These are phyloP conservation scores for Anguilla anguilla DNA, from an alignment of 2,797 vertebrate species.

Conservation along the genomic window DNA sequence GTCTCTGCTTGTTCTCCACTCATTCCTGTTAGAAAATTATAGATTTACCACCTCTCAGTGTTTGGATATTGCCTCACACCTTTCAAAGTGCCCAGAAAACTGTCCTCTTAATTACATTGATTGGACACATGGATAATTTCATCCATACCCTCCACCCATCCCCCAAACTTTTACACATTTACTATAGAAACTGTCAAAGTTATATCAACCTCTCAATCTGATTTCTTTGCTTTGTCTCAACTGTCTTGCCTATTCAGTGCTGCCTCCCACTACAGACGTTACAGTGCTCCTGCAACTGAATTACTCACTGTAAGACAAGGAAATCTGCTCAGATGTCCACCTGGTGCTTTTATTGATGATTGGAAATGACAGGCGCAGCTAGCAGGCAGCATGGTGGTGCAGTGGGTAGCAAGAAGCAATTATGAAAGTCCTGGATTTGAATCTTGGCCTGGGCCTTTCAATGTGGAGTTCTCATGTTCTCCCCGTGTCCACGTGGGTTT, in stretches of 20 bases:
- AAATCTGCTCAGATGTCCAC: not conserved
- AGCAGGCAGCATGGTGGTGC: no score
- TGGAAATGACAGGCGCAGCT: not conserved
- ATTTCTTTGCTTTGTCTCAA: not conserved
- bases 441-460: no score
- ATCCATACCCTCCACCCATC: not conserved
- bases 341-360: not conserved
- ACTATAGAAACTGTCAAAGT: not conserved
- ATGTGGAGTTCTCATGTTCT: no score
- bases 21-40: not conserved
- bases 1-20: not conserved
- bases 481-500: no score
- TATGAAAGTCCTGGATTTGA: no score
- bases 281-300: not conserved
- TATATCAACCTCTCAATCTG: not conserved
- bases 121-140: not conserved
- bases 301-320: not conserved
- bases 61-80: not conserved
- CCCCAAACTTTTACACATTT: not conserved
- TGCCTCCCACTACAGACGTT: not conserved
- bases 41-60: not conserved
- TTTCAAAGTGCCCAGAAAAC: not conserved
- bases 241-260: not conserved
- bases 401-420: no score
- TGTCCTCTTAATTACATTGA: not conserved